Percentiles rank a stretch among this genome's conserved stretches.
Evolutionary conservation across 2,888 invertebrate genomes (phyloP).

Genomic region (Cosmopolites sordidus): DNA sequence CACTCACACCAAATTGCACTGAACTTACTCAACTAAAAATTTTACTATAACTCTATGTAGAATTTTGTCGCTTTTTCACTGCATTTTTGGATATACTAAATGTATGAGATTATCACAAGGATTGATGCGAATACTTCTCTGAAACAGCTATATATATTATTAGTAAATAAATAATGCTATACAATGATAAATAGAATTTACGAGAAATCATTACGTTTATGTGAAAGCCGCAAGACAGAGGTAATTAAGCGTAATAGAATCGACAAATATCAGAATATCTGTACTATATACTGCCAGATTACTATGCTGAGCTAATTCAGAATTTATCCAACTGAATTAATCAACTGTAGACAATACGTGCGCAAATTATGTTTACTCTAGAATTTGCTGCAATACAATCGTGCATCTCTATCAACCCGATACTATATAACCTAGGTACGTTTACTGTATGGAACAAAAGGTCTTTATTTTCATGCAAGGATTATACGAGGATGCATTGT

Average conservation of each 20-base stretch:
- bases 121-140: too few species aligned
- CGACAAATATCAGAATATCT: slow-evolving; percentile 25
- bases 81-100: too few species aligned
- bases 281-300: slow-evolving; percentile 14
- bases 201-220: neutral
- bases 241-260: slow-evolving; percentile 29
- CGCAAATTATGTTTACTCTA: slow-evolving; percentile 21
- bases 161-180: neutral
- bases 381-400: slow-evolving; percentile 11
- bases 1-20: too few species aligned
- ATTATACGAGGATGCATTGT: too few species aligned
- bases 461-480: too few species aligned
- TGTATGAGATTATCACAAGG: too few species aligned
- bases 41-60: too few species aligned
- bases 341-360: slow-evolving; percentile 25
- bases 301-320: slow-evolving; percentile 22
- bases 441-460: too few species aligned
- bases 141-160: too few species aligned
- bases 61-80: too few species aligned
- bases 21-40: too few species aligned
- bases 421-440: neutral
- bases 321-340: slow-evolving; percentile 26
- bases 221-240: slow-evolving; percentile 21
- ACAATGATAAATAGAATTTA: neutral
- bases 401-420: slow-evolving; percentile 15